Evolutionary conservation across 1,140 invertebrate genomes (phyloP), one percentile per base, ranked within the genome.

Genomic region (Tetraneura akinire): DNA sequence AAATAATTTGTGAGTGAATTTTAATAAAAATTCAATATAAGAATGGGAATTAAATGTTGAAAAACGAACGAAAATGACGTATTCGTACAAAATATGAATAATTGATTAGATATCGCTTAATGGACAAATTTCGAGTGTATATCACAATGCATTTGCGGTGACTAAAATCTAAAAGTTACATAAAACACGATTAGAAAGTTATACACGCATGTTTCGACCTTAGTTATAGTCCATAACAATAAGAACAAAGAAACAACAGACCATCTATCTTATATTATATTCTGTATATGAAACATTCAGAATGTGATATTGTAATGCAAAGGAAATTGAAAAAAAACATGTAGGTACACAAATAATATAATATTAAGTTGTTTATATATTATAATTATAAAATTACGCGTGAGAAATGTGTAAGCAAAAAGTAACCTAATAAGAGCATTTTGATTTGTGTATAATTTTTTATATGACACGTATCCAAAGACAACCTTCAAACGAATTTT

Each of bases 131-230:
- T 21, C 0, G 8, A 66, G n/a, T 45, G 21, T 21, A 42, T 66
- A 21, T n/a, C n/a, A 37, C 8, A 37, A 4, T 45, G n/a, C 13
- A 11, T 45, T 66, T 45, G 6, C n/a, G 18, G 37, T n/a, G 45
- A 5, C 32, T 42, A 21, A 45, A 21, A 42, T 5, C 32, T 42
- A 21, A 45, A 21, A 42, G n/a, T 5, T 66, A 1, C 21, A 45
- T 42, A 62, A 14, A 64, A 3, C 11, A 66, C 37, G 64, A 66
- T 66, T 66, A 66, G 64, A 66, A 66, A 66, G 64, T 66, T 45
- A 45, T 42, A 42, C 64, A n/a, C 21, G 64, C n/a, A 8, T 4
- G 8, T 37, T 42, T 37, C 21, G 64, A 66, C 64, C 64, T 66
- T 66, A 66, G n/a, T n/a, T n/a, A n/a, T n/a, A n/a, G 32, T 45